phyloP scores from a whole-genome alignment of 2,113 vertebrate species.

The Sorex araneus region DNA sequence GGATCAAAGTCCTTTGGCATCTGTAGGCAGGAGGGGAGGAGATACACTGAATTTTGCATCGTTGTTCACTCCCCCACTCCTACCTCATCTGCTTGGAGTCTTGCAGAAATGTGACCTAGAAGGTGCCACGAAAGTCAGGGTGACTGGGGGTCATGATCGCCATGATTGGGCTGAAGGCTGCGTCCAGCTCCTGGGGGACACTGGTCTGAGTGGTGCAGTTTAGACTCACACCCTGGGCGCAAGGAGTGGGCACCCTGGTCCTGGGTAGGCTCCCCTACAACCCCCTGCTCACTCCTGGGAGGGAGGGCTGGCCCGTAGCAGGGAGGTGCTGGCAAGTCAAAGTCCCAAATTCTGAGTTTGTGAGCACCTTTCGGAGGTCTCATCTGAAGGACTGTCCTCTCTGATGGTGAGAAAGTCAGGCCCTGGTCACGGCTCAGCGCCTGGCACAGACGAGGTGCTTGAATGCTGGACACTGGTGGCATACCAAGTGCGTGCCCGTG shows the following conservation, averaged over 20 bases:
- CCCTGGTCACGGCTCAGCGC: background rate
- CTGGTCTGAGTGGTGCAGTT: fast-evolving
- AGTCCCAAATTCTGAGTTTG: too few species aligned
- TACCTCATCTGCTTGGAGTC: conserved; percentile 18
- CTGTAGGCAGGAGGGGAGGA: conserved; percentile 21
- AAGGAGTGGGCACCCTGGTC: too few species aligned
- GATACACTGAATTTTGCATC: background rate
- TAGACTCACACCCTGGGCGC: fast-evolving
- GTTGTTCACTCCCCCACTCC: background rate
- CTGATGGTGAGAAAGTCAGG: too few species aligned
- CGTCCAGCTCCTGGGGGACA: background rate
- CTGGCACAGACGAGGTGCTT: background rate
- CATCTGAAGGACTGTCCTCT: too few species aligned
- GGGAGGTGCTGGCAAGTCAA: too few species aligned
- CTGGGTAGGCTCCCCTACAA: background rate
- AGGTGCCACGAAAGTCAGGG: background rate
- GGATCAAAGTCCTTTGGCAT: background rate
- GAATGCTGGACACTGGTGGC: background rate
- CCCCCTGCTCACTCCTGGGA: too few species aligned
- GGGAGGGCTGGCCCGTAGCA: too few species aligned
- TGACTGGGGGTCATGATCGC: background rate
- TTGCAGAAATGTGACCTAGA: background rate
- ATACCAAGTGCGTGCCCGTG: fast-evolving
- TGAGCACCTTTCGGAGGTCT: too few species aligned
- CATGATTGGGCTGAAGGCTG: background rate